These are phyloP conservation scores for Syngnathus rostellatus DNA, from an alignment of 2,797 vertebrate genomes.

Conservation along the genomic window DNA sequence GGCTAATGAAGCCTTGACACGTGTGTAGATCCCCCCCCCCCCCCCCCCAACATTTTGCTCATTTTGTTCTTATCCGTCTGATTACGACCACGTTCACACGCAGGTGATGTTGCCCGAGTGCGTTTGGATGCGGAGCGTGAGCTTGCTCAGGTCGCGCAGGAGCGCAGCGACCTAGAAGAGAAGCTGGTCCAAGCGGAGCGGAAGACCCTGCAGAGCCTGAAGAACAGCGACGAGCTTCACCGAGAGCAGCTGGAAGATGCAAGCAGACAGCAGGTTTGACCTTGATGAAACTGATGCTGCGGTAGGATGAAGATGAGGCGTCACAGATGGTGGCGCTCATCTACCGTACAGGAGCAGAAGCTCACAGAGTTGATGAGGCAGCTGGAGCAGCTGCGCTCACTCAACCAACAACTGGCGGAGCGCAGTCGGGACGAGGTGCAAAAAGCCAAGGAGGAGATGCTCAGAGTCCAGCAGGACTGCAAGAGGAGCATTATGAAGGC, in stretches of 20 bases:
- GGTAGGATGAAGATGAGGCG: too few species aligned
- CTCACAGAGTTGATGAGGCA: conserved; percentile 51
- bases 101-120: conserved; percentile 67
- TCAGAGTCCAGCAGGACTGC: conserved; percentile 62
- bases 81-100: conserved; percentile 11
- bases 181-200: conserved; percentile 59
- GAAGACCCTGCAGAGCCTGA: conserved; percentile 55
- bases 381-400: conserved; percentile 55
- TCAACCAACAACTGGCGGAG: conserved; percentile 62
- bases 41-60: not conserved
- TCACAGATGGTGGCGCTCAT: not conserved
- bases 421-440: conserved; percentile 56
- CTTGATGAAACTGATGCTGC: not conserved
- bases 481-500: conserved; percentile 67
- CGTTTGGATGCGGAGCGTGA: conserved; percentile 57
- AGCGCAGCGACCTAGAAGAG: conserved; percentile 51
- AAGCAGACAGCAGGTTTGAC: conserved; percentile 60
- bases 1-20: conserved; percentile 70
- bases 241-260: conserved; percentile 65
- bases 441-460: conserved; percentile 68
- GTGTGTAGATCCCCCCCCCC: conserved; percentile 64
- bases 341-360: conserved; percentile 62
- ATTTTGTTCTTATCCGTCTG: not conserved
- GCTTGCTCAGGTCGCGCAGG: conserved; percentile 46
- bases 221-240: conserved; percentile 58